Base-by-base conservation (phyloP, 2,113 vertebrate species). In the Anoplopoma fimbria region DNA sequence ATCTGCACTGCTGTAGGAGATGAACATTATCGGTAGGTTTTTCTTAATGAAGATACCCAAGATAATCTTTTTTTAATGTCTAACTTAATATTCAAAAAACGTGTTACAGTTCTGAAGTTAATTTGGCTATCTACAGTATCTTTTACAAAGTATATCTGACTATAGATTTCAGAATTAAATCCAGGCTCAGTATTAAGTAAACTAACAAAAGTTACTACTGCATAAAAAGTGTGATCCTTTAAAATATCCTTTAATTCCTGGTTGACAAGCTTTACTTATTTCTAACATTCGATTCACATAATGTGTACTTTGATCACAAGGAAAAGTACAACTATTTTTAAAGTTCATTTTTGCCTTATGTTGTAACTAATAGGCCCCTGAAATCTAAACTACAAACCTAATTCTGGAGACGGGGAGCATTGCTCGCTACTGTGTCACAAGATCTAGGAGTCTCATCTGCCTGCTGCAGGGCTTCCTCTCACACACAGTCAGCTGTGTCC, bases 21-120 rank as follows among this genome's bases (percentile, higher is more conserved):
- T 93, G 87, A 89, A 49, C 82, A 60, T 84, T 81, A 75, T 79
- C 81, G 93, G 93, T 94, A 88, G 2, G 90, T 88, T 40, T 77
- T 57, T 84, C 23, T 40, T 31, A 27, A 60, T 42, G 6, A 69
- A 36, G n/a, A 79, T 27, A 79, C 4, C 1, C 4, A 25, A 40
- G 3, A 31, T 14, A 6, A 49, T 31, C n/a, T 25, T 36, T 25
- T 45, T 4, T 27, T 0, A 49, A 57, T 14, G n/a, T 25, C 8
- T 25, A 25, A 12, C 1, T 27, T 38, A 23, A 27, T 63, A 19
- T 33, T 67, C 1, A 8, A 75, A 49, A 45, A n/a, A 15, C 10
- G 2, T n/a, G 6, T 6, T 13, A 25, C 4, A 27, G 21, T 17
- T 47, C 21, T 36, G 9, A 47, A 17, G 2, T 79, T 71, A 40